These are phyloP conservation scores for Glyphotaelius pellucidus DNA, from an alignment of 2,888 invertebrate genomes.

Conservation along the genomic window DNA sequence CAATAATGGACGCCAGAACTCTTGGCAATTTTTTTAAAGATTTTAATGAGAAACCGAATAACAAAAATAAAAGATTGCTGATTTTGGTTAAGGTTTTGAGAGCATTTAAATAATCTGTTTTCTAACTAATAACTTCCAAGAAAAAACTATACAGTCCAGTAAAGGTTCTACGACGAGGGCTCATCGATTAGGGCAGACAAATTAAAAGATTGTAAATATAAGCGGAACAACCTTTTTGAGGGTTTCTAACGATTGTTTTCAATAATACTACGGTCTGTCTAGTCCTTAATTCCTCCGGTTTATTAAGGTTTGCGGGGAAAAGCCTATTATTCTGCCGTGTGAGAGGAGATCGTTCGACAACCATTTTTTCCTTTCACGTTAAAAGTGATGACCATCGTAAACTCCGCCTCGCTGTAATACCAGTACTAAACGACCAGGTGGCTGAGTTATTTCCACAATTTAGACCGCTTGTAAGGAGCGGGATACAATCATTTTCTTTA, in stretches of 20 bases:
- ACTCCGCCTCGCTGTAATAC: constrained; percentile 26
- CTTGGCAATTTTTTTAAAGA: too few relatives aligned
- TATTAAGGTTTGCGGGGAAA: constrained; percentile 35
- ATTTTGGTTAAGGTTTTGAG: too few relatives aligned
- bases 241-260: not conserved
- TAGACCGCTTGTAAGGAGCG: constrained; percentile 2
- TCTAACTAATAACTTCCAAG: too few relatives aligned
- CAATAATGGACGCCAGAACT: too few relatives aligned
- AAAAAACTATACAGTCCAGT: too few relatives aligned
- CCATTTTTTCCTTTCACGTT: constrained; percentile 25
- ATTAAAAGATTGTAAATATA: not conserved
- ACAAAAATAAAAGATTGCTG: too few relatives aligned
- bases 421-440: constrained; percentile 37
- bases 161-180: too few relatives aligned
- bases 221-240: not conserved
- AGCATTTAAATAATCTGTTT: too few relatives aligned
- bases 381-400: constrained; percentile 44
- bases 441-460: constrained; percentile 28
- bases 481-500: constrained; percentile 20
- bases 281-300: constrained; percentile 25
- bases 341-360: constrained; percentile 26
- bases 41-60: too few relatives aligned
- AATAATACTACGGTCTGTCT: constrained; percentile 32
- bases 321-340: constrained; percentile 34
- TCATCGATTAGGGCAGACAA: not conserved